Conservation (phyloP, 2,797 vertebrate species). For the Helostoma temminkii region DNA sequence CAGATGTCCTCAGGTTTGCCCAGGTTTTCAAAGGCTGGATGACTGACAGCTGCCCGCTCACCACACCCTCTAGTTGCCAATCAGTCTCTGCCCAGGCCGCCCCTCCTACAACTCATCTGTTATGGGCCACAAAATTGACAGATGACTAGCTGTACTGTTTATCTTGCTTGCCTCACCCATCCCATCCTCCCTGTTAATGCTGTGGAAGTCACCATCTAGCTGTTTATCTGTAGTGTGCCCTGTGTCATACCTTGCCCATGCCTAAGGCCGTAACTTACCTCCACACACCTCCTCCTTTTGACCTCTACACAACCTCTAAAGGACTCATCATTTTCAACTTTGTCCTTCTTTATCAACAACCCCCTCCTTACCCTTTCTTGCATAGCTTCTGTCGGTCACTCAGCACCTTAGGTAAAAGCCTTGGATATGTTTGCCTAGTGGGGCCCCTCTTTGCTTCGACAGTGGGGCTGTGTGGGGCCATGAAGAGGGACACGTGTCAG, state of each 20-base stretch:
- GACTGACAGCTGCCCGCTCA: conserved; percentile 71
- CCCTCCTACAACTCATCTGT: conserved; percentile 65
- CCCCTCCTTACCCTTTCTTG: background rate
- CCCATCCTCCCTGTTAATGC: conserved; percentile 27
- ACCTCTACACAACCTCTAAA: conserved; percentile 42
- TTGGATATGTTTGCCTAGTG: conserved; percentile 52
- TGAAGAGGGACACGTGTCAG: conserved; percentile 78
- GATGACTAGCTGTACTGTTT: conserved; percentile 59
- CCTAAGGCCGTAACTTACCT: conserved; percentile 34
- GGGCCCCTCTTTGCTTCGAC: conserved; percentile 47
- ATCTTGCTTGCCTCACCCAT: conserved; percentile 50
- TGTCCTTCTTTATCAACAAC: conserved; percentile 30
- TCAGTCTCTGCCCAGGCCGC: conserved; percentile 46
- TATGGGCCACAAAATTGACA: conserved; percentile 70
- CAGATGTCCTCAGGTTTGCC: conserved; percentile 73
- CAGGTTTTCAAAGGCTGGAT: conserved; percentile 47
- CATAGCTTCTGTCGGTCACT: conserved; percentile 26
- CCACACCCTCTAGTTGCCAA: conserved; percentile 53
- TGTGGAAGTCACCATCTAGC: conserved; percentile 32
- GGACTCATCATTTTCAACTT: conserved; percentile 23
- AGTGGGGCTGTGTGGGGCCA: conserved; percentile 51
- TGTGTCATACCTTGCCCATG: conserved; percentile 5
- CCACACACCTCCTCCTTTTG: conserved; percentile 20
- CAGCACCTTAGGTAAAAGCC: conserved; percentile 55
- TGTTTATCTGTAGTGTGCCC: conserved; percentile 22